phyloP scores from a whole-genome alignment of 1,140 invertebrate species.

The Contarinia nasturtii region DNA sequence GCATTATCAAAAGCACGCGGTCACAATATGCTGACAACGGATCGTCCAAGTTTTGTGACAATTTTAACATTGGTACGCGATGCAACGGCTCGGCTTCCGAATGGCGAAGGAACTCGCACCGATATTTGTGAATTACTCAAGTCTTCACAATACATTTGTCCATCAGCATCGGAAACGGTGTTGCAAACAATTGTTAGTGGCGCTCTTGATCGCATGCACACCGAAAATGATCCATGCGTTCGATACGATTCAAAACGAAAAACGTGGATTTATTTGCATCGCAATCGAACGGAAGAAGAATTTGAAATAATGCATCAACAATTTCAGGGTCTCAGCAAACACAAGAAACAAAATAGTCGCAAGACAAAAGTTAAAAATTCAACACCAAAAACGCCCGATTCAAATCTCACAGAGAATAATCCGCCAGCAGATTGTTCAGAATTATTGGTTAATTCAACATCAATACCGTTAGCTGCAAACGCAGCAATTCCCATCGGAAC shows the following conservation, averaged over 20 bases:
- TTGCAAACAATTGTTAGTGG: slow-evolving; percentile 75
- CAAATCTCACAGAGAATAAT: not conserved
- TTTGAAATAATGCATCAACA: slow-evolving; percentile 41
- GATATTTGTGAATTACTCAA: slow-evolving; percentile 42
- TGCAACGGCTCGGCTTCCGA: slow-evolving; percentile 78
- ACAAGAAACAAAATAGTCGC: slow-evolving; percentile 15
- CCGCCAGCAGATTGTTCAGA: too few species aligned
- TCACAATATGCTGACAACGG: slow-evolving; percentile 61
- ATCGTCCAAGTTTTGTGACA: slow-evolving; percentile 78
- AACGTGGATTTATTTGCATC: slow-evolving; percentile 79
- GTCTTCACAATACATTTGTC: slow-evolving; percentile 59
- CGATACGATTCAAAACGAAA: slow-evolving; percentile 76
- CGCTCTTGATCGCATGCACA: slow-evolving; percentile 72
- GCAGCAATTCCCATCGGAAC: too few species aligned
- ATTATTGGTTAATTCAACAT: too few species aligned
- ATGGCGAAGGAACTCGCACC: slow-evolving; percentile 78
- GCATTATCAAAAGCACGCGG: slow-evolving; percentile 42
- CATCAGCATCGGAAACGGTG: slow-evolving; percentile 46
- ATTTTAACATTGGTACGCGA: slow-evolving; percentile 80
- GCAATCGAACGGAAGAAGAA: slow-evolving; percentile 54
- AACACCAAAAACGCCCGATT: not conserved
- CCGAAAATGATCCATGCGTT: slow-evolving; percentile 75
- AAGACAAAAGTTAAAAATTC: slow-evolving; percentile 10
- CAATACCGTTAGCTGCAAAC: too few species aligned
- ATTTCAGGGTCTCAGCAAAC: slow-evolving; percentile 16